phyloP scores from a whole-genome alignment of 35 echinoderm and acorn worm species.

The Ophioderma brevispina region DNA sequence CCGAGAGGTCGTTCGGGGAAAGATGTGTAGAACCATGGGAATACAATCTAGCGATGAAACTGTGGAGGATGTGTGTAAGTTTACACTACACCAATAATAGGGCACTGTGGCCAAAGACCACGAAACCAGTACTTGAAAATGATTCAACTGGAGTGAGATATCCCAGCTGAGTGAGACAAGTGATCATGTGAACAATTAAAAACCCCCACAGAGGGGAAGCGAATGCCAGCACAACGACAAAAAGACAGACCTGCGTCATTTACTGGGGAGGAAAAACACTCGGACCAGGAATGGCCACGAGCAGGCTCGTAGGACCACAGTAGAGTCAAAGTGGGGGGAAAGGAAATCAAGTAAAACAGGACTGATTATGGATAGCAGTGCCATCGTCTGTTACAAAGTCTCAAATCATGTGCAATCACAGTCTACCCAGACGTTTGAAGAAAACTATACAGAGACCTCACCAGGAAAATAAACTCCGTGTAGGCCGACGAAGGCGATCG shows the following conservation, averaged over 20 bases:
- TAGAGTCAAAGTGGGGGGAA: not conserved
- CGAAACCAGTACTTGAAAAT: not conserved
- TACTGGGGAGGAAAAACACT: not conserved
- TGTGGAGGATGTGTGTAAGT: not conserved
- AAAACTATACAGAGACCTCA: not conserved
- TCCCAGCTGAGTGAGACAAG: conserved; percentile 9
- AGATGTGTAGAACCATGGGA: not conserved
- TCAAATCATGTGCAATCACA: conserved; percentile 27
- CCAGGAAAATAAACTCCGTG: not conserved
- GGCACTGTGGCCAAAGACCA: not conserved
- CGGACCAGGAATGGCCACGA: not conserved
- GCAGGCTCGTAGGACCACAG: not conserved
- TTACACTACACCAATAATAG: conserved; percentile 17
- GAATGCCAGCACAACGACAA: not conserved
- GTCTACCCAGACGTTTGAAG: conserved; percentile 24
- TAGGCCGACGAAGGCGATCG: not conserved
- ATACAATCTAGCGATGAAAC: not conserved
- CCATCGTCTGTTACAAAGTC: conserved; percentile 26
- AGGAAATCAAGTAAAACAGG: not conserved
- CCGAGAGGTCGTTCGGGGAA: not conserved
- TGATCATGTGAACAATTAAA: not conserved
- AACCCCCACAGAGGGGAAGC: not conserved
- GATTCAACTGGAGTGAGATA: conserved; percentile 19
- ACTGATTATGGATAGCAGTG: conserved; percentile 39
- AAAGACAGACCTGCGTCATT: not conserved